Conservation (phyloP, 2,113 vertebrate genomes). For the Alectura lathami region DNA sequence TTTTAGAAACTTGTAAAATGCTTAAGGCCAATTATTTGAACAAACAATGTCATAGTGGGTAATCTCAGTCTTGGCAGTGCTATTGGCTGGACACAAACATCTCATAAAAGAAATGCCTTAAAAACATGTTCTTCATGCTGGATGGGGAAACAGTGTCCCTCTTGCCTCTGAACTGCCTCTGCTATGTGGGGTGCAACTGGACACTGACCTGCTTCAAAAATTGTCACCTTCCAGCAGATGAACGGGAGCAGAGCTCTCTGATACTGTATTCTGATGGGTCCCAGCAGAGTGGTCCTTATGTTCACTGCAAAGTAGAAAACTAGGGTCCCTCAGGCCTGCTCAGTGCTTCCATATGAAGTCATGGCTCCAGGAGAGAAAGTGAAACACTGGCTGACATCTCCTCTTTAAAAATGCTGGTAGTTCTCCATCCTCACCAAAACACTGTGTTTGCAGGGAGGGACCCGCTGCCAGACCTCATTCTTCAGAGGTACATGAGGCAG, state of each 20-base stretch:
- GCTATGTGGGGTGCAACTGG: not conserved
- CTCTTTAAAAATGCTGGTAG: not conserved
- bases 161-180: not conserved
- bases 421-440: not conserved
- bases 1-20: slow-evolving; percentile 33
- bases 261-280: rapidly evolving
- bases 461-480: not conserved
- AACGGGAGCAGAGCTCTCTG: not conserved
- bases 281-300: not conserved
- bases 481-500: not conserved
- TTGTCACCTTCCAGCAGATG: not conserved
- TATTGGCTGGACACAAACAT: not conserved
- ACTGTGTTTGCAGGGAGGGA: not conserved
- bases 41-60: not conserved
- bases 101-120: not conserved
- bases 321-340: not conserved
- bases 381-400: not conserved
- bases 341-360: not conserved
- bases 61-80: not conserved
- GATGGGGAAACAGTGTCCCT: not conserved
- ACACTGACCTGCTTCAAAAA: not conserved
- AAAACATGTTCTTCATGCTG: not conserved
- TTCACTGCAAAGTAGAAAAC: not conserved
- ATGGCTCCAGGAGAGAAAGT: not conserved
- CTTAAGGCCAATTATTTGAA: not conserved